These are phyloP conservation scores for Tinea trinotella DNA, from an alignment of 2,888 invertebrate genomes.

Conservation along the genomic window DNA sequence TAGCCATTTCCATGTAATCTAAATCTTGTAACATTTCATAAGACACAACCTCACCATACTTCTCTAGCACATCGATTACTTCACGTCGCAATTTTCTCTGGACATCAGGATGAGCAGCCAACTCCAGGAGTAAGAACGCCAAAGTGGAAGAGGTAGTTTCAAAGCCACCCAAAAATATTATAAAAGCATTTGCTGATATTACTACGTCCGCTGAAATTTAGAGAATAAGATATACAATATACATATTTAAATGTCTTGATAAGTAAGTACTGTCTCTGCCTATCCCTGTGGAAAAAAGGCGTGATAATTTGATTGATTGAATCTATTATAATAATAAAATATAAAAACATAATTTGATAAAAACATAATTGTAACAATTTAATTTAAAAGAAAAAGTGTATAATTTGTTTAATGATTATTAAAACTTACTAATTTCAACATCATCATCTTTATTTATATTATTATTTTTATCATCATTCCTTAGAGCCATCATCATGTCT, in stretches of 20 bases:
- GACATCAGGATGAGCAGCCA: slow-evolving; percentile 62
- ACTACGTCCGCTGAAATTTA: slow-evolving; percentile 58
- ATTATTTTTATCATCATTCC: slow-evolving; percentile 49
- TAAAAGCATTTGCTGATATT: slow-evolving; percentile 70
- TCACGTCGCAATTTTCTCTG: slow-evolving; percentile 67
- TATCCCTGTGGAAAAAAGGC: no score
- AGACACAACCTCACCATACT: slow-evolving; percentile 47
- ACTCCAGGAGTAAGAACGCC: slow-evolving; percentile 67
- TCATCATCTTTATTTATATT: slow-evolving; percentile 34
- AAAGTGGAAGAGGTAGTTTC: slow-evolving; percentile 74
- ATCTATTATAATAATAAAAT: no score
- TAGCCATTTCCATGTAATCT: slow-evolving; percentile 71
- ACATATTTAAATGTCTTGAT: no score
- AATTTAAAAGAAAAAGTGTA: neutral
- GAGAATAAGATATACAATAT: neutral
- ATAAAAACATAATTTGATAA: no score
- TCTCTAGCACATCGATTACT: slow-evolving; percentile 44
- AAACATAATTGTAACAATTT: neutral
- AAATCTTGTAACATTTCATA: slow-evolving; percentile 68
- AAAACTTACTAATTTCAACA: slow-evolving; percentile 54
- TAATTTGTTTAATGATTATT: neutral
- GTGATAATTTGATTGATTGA: no score
- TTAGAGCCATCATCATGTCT: slow-evolving; percentile 69
- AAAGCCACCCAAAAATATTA: slow-evolving; percentile 75
- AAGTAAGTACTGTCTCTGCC: no score